phyloP scores from a whole-genome alignment of 2,113 vertebrate genomes.

The Tapirus terrestris region DNA sequence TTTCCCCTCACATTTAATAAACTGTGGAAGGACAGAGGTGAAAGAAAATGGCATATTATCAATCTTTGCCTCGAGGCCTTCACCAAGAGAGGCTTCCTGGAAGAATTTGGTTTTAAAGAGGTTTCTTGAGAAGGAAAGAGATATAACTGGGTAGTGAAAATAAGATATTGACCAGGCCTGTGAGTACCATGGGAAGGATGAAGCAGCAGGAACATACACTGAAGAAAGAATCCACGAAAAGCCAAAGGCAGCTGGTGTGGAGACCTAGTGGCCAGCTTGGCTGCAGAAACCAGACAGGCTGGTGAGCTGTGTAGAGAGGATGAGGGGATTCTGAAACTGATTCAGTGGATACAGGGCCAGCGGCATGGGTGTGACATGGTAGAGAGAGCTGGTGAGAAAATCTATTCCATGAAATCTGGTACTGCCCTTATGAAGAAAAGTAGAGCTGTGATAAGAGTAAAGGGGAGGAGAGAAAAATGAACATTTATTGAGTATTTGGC shows the following conservation, averaged over 20 bases:
- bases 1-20: background rate
- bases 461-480: background rate
- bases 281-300: too few species aligned
- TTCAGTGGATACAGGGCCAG: fast-evolving
- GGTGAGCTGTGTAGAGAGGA: background rate
- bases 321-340: background rate
- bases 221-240: background rate
- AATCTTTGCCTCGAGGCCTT: background rate
- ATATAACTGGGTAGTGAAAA: background rate
- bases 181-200: background rate
- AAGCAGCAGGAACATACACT: background rate
- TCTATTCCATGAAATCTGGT: background rate
- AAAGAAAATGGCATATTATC: background rate
- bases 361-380: fast-evolving
- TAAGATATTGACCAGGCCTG: background rate
- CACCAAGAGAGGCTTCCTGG: background rate
- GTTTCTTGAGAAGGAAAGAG: background rate
- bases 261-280: background rate
- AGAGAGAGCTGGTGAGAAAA: background rate
- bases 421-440: background rate
- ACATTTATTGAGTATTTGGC: too few species aligned
- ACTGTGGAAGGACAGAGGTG: background rate
- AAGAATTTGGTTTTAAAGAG: slow-evolving; percentile 17
- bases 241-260: background rate
- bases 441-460: background rate